Base-by-base conservation (phyloP, 2,888 invertebrate species). In the Prosapia bicincta region DNA sequence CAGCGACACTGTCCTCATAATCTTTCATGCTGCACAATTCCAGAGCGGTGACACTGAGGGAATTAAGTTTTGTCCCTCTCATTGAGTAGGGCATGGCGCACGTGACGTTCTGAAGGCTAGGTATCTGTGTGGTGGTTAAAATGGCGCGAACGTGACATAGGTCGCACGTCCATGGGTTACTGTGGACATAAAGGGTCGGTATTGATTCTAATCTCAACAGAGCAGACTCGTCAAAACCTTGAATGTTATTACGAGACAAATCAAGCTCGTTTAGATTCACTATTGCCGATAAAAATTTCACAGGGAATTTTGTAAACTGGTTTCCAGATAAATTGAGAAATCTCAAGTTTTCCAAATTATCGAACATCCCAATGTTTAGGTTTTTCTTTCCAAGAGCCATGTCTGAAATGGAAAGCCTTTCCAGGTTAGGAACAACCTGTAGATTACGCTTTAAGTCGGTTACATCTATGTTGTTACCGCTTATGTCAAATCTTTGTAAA, bases 291-390 rank as follows among this genome's bases (percentile, higher is more conserved):
- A 92, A 83, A 69, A 89, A 84, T 80, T 89, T 88, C 38, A 86
- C 86, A 10, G 88, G 89, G 80, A 92, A 86, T 69, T 85, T 86
- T 0, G 85, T 86, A 75, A 94, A 86, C 83, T 89, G 88, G 85
- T 94, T 94, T 82, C 90, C 89, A 38, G 93, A 93, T 81, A 94
- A 85, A 85, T 94, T 93, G 78, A 94, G 86, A 78, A 88, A 87
- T 75, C 88, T 87, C 77, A 94, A 84, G 80, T 89, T 88, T 43
- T 88, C 87, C 79, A 89, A 88, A 80, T 88, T 87, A 0, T 86
- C 88, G 78, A 91, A 87, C 79, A 91, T 86, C 79, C 88, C 88
- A 0, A 86, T 84, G 0, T 90, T 90, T 69, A 91, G 82, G 9
- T 87, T 86, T 5, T 86, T 84, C 67, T 91, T 82, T 7, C 87